Evolutionary conservation across 2,888 invertebrate species (phyloP), one percentile per base, ranked within the genome.

Genomic region (Stenodema calcarata): DNA sequence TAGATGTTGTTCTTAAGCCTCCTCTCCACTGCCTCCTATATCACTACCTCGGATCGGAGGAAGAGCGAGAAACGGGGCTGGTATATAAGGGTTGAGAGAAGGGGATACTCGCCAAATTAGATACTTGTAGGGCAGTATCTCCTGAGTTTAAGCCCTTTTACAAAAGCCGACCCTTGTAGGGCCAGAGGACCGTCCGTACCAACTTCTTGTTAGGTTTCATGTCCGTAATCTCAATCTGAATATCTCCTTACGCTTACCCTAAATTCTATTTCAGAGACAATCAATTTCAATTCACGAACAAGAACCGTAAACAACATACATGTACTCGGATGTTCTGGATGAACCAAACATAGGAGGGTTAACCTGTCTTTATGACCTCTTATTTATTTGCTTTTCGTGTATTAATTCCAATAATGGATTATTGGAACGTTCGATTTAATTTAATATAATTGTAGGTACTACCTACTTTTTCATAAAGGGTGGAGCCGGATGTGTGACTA

Each of bases 41-140:
- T 62, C 62, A 62, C 62, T 18, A 23, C 12, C 62, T 62, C 27
- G 23, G 62, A 62, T 62, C 62, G 62, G 35, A 27, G 2, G 62
- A 23, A 23, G 50, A n/a, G 50, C 2, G n/a, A 16, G 50, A n/a
- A 62, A 23, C 27, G 23, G 62, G 62, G 18, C 23, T 23, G 4
- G 4, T 62, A 18, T 27, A 35, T 35, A 35, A 23, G 73, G 73
- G 41, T n/a, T 18, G 54, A 35, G 73, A 18, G 73, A 28, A 73
- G 18, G 35, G 73, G 70, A 62, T 62, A 76, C 41, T n/a, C 35
- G 2, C 78, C 78, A 78, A 80, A 80, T 80, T 80, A 80, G 80
- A 80, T 80, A 44, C 80, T 80, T 80, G 80, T 80, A 80, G 80
- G 80, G 80, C 80, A 80, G 80, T 80, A 80, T 80, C 80, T 80